phyloP scores from a whole-genome alignment of 1,140 invertebrate genomes.

The Papilio polytes region DNA sequence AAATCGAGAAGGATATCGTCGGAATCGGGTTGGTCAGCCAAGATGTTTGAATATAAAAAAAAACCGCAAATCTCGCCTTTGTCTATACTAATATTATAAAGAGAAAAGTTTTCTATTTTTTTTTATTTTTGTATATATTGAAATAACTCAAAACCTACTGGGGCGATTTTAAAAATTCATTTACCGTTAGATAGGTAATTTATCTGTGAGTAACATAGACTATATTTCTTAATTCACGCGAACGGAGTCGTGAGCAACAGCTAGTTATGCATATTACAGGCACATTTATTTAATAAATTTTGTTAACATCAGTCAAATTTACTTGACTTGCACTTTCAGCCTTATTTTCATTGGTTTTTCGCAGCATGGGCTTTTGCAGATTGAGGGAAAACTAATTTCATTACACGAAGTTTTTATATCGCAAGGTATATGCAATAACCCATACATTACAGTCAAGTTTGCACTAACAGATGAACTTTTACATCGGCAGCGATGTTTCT shows the following conservation, averaged over 20 bases:
- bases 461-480: conserved; percentile 1
- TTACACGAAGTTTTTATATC: conserved; percentile 2
- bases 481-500: background rate
- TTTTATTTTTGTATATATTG: too few species aligned
- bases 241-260: too few species aligned
- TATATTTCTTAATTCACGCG: too few species aligned
- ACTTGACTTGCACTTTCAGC: background rate
- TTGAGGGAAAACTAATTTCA: conserved; percentile 35
- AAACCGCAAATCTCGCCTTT: too few species aligned
- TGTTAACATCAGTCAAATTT: conserved; percentile 1
- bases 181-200: too few species aligned
- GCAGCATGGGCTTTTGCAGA: conserved; percentile 54
- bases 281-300: background rate
- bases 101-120: background rate
- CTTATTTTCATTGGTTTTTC: conserved; percentile 29
- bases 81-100: background rate
- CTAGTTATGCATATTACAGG: too few species aligned
- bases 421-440: background rate
- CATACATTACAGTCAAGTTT: background rate
- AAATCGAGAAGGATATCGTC: too few species aligned
- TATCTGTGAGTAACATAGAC: too few species aligned
- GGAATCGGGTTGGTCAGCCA: too few species aligned
- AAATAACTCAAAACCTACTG: too few species aligned
- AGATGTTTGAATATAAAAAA: too few species aligned
- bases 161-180: too few species aligned